Evolutionary conservation across 2,113 vertebrate genomes (phyloP).

Genomic region (Elachura formosa): DNA sequence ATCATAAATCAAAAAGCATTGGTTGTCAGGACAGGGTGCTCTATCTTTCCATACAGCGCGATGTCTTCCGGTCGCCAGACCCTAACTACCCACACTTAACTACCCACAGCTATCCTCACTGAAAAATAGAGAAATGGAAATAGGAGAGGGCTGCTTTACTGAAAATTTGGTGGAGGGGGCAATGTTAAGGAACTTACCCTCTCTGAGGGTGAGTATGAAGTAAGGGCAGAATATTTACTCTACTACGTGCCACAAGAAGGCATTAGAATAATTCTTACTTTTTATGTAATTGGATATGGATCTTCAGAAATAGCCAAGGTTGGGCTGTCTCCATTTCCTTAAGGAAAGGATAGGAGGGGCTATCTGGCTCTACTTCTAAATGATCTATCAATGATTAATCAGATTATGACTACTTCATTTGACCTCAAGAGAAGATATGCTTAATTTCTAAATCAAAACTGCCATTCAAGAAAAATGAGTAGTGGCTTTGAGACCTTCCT

Average conservation of each 20-base stretch:
- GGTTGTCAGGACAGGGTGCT: too few relatives aligned
- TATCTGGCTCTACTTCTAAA: background rate
- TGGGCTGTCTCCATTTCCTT: background rate
- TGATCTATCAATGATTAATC: background rate
- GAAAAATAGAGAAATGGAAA: background rate
- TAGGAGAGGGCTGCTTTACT: background rate
- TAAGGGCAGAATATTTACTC: background rate
- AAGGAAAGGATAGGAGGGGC: background rate
- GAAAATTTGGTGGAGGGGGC: too few relatives aligned
- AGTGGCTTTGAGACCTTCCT: background rate
- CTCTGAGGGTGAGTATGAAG: background rate
- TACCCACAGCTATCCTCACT: too few relatives aligned
- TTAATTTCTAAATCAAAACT: conserved; percentile 24
- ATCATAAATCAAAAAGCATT: too few relatives aligned
- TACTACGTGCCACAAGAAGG: background rate
- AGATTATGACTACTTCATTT: background rate
- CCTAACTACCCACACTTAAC: too few relatives aligned
- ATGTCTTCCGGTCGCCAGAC: too few relatives aligned
- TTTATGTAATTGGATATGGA: background rate
- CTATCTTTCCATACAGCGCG: too few relatives aligned
- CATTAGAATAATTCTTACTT: background rate
- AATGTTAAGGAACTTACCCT: background rate
- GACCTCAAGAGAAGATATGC: background rate
- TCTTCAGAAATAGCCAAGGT: background rate
- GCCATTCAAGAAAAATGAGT: background rate